A percentile compares a stretch with the other conserved stretches of the same genome.
Evolutionary conservation across 2,113 vertebrate genomes (phyloP).

Genomic region (Chionis minor): DNA sequence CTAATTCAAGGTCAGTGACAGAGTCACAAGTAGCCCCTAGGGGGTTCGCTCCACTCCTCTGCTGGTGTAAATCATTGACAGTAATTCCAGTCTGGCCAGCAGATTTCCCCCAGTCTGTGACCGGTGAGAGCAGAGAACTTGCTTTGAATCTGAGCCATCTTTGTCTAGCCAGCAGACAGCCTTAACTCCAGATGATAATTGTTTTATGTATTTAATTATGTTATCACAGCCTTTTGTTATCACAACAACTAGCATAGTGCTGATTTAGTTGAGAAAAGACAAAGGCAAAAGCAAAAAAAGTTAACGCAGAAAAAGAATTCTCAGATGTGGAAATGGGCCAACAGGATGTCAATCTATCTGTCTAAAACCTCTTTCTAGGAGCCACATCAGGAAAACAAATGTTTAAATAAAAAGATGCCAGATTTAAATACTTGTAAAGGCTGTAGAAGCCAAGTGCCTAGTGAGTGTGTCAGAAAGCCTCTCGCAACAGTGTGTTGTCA

Average conservation of each 20-base stretch:
- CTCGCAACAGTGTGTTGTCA: neutral
- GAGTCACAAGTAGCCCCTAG: neutral
- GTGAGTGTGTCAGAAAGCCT: neutral
- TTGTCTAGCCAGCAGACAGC: neutral
- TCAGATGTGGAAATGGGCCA: neutral
- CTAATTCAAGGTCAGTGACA: constrained; percentile 21
- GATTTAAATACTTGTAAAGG: neutral
- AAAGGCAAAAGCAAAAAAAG: neutral
- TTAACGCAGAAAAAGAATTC: neutral
- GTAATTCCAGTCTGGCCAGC: neutral
- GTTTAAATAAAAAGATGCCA: neutral
- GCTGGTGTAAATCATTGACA: constrained; percentile 33
- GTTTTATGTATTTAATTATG: neutral
- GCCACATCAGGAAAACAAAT: neutral
- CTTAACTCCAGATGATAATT: neutral
- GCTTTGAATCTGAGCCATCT: neutral
- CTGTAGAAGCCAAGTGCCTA: neutral
- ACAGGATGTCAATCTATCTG: neutral
- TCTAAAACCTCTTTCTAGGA: neutral
- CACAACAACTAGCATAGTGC: neutral
- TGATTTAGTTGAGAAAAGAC: neutral
- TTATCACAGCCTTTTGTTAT: neutral
- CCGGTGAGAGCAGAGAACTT: neutral
- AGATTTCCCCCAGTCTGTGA: neutral
- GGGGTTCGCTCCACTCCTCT: neutral